These are phyloP conservation scores for Heterodera filipjevi DNA, from an alignment of 2,888 invertebrate genomes.

Conservation along the genomic window DNA sequence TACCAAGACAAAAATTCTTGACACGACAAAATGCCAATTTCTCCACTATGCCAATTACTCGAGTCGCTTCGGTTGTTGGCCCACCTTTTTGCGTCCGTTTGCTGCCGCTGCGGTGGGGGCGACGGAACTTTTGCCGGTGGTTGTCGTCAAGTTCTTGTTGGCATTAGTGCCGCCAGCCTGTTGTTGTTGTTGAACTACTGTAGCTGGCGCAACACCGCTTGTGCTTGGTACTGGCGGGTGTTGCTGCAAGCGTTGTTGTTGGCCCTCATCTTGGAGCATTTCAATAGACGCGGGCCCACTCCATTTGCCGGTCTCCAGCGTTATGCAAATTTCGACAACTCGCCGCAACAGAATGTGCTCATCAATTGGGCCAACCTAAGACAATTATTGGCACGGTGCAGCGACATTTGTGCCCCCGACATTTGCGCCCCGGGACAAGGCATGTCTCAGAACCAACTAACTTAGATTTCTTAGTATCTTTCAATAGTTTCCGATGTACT, in stretches of 20 bases:
- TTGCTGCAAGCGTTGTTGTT: background rate
- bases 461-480: too few relatives aligned
- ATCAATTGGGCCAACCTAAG: slow-evolving; percentile 42
- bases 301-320: slow-evolving; percentile 56
- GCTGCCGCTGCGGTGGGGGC: background rate
- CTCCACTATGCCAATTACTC: too few relatives aligned
- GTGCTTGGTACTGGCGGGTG: slow-evolving; percentile 17
- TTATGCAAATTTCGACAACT: slow-evolving; percentile 56
- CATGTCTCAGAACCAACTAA: too few relatives aligned
- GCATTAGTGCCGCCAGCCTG: slow-evolving; percentile 2
- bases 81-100: slow-evolving; percentile 2
- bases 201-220: slow-evolving; percentile 11
- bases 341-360: slow-evolving; percentile 55
- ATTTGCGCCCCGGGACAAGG: too few relatives aligned
- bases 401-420: too few relatives aligned
- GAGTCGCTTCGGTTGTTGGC: background rate
- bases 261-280: slow-evolving; percentile 52
- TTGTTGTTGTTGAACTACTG: background rate
- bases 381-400: too few relatives aligned
- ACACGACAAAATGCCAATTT: too few relatives aligned
- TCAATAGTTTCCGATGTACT: too few relatives aligned
- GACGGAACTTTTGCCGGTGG: background rate
- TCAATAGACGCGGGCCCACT: slow-evolving; percentile 52
- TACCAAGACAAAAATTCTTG: too few relatives aligned
- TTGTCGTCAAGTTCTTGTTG: background rate